phyloP scores from a whole-genome alignment of 2,113 vertebrate species.

The Ciconia stormi region DNA sequence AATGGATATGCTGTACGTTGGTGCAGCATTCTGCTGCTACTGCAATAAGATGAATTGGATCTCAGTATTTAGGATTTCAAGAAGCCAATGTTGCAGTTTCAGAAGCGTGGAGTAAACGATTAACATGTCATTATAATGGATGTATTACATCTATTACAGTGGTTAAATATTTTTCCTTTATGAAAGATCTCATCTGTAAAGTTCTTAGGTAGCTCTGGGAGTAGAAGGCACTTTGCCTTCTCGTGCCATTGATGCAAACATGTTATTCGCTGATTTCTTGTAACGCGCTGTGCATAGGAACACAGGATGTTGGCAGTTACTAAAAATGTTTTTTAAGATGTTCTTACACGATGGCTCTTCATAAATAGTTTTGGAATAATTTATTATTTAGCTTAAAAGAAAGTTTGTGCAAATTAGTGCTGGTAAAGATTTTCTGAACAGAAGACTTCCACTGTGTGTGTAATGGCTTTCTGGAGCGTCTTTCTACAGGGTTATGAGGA shows the following conservation, averaged over 20 bases:
- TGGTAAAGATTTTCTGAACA: neutral
- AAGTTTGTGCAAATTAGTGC: neutral
- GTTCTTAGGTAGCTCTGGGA: neutral
- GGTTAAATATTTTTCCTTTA: neutral
- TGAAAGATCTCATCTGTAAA: neutral
- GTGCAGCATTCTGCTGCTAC: neutral
- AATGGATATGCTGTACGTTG: fast-evolving
- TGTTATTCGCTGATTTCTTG: neutral
- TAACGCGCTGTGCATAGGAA: fast-evolving
- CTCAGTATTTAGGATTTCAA: neutral
- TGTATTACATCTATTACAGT: neutral
- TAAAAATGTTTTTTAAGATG: neutral
- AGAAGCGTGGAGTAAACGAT: neutral
- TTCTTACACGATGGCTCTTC: neutral
- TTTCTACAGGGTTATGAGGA: neutral
- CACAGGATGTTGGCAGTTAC: neutral
- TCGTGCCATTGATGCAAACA: neutral
- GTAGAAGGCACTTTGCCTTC: neutral
- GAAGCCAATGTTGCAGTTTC: neutral
- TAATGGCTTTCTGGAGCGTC: neutral
- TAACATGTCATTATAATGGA: neutral
- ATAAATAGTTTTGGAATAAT: neutral
- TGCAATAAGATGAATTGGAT: neutral
- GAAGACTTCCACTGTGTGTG: neutral
- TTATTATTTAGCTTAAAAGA: neutral